phyloP scores from a whole-genome alignment of 2,113 vertebrate species.

The Lonchura striata region DNA sequence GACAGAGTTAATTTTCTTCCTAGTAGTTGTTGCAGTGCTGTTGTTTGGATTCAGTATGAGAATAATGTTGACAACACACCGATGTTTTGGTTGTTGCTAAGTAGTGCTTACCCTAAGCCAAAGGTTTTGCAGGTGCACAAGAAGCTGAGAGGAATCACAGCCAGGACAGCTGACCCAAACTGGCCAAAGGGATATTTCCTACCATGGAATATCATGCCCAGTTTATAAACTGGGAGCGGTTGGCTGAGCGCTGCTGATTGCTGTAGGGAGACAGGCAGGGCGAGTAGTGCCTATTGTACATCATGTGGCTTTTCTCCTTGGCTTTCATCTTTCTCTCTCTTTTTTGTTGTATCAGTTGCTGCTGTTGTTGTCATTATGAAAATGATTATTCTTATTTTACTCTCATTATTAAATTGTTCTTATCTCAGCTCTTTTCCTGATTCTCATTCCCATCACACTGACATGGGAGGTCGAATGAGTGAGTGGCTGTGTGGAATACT shows the following conservation, averaged over 20 bases:
- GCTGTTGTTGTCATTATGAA: background rate
- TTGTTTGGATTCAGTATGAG: background rate
- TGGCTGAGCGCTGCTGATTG: background rate
- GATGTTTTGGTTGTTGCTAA: background rate
- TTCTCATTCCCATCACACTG: background rate
- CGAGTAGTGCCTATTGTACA: background rate
- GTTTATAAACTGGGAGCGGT: background rate
- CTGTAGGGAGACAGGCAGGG: background rate
- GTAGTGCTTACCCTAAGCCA: background rate
- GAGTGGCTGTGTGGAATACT: background rate
- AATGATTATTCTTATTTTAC: background rate
- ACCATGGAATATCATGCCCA: background rate
- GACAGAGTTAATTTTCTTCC: background rate
- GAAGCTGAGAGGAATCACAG: background rate
- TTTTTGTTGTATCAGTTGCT: background rate
- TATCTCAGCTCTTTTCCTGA: background rate
- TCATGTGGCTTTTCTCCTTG: background rate
- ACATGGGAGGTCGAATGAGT: background rate
- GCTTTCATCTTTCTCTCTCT: background rate
- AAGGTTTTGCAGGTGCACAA: background rate
- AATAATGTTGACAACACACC: background rate
- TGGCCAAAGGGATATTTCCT: background rate
- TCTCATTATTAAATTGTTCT: background rate
- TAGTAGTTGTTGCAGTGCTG: background rate
- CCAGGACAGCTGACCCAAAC: background rate